Base-by-base conservation (phyloP, 2,888 invertebrate genomes). In the Spodoptera picta region DNA sequence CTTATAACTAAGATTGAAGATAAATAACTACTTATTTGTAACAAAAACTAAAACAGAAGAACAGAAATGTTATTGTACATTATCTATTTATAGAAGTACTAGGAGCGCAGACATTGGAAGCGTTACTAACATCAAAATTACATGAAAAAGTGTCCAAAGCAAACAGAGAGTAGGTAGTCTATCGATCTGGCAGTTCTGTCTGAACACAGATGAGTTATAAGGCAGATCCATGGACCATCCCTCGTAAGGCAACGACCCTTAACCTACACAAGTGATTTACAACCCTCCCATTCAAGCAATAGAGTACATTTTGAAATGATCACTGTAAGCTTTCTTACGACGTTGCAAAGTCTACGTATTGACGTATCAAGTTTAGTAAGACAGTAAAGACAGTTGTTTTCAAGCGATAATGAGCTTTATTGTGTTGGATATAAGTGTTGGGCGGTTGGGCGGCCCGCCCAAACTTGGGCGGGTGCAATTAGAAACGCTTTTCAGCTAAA, bases 121-220 rank as follows among this genome's bases (percentile, higher is more conserved):
- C 10, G 56, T 41, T 2, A 50, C 14, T 62, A 47, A 69, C 56
- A 69, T 27, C 31, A 45, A 75, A 57, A 61, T 61, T 63, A 69
- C 56, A 60, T 69, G 63, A 77, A 69, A 67, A 75, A 69, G 54
- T 67, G 48, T 61, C 63, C 56, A 60, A 65, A 73, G 79, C 84
- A 72, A 90, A 90, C 90, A 89, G 90, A 67, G 71, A 88, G 87
- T 91, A 91, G 88, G 89, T 89, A 84, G 78, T 76, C 75, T 92
- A 94, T 94, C 90, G 93, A 93, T 92, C 90, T 84, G 80, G 64
- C 75, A 48, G n/a, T 31, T 27, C 68, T 12, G 79, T 81, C 86
- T 84, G 86, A 91, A 91, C 91, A 92, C 90, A 81, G 89, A 91
- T 91, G 91, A 92, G 89, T 88, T 92, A 90, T 91, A 92, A 90